These are phyloP conservation scores for Drosophila algonquin DNA, from an alignment of 2,888 invertebrate species.

Conservation along the genomic window DNA sequence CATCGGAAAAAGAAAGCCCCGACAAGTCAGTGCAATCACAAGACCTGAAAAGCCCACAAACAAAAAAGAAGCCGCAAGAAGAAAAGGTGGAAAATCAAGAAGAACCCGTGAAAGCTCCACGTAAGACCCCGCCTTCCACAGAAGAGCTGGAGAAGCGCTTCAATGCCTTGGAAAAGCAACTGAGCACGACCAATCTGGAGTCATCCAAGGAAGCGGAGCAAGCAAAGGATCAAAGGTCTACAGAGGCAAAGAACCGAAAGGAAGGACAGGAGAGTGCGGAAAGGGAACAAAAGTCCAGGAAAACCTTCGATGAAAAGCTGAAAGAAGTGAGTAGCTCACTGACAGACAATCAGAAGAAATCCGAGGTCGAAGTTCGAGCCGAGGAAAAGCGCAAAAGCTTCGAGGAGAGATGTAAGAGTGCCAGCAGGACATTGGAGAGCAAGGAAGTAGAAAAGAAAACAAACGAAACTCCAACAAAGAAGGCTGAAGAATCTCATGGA, in stretches of 20 bases:
- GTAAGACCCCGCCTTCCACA: slow-evolving; percentile 72
- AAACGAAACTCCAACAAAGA: background rate
- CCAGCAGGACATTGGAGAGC: background rate
- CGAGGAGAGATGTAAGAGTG: slow-evolving; percentile 22
- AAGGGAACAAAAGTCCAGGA: slow-evolving; percentile 25
- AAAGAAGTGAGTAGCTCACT: slow-evolving; percentile 42
- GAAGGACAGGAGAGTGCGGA: slow-evolving; percentile 4
- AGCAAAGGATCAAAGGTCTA: background rate
- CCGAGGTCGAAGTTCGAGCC: slow-evolving; percentile 1
- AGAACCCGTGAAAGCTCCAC: slow-evolving; percentile 22
- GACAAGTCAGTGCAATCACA: background rate
- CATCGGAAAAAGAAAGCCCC: background rate
- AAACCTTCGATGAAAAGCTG: slow-evolving; percentile 54
- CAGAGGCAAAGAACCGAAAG: background rate
- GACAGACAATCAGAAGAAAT: slow-evolving; percentile 9
- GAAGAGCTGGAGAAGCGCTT: slow-evolving; percentile 80
- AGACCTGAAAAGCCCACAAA: background rate
- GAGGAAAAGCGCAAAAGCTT: slow-evolving; percentile 13
- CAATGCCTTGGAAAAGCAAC: slow-evolving; percentile 75
- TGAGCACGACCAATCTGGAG: slow-evolving; percentile 55
- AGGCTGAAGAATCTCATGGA: background rate
- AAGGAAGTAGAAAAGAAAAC: background rate
- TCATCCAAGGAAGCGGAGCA: slow-evolving; percentile 10
- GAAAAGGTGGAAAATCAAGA: background rate
- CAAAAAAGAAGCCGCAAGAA: background rate